phyloP scores from a whole-genome alignment of 2,797 vertebrate genomes.

The Netta rufina region DNA sequence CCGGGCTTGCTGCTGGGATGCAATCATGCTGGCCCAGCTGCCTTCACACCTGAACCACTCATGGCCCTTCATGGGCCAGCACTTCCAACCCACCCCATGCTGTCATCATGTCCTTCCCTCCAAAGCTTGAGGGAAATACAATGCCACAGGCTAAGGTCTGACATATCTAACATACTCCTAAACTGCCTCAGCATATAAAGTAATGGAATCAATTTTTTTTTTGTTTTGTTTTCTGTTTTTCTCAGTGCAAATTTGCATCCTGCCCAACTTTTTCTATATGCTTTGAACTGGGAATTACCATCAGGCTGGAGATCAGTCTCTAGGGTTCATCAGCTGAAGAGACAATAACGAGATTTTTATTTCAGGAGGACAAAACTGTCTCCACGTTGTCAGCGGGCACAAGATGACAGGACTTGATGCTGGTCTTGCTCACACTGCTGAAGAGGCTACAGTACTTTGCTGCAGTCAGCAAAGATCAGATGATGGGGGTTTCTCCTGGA shows the following conservation, averaged over 20 bases:
- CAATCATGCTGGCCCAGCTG: background rate
- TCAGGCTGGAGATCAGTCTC: background rate
- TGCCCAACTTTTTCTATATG: background rate
- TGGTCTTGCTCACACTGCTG: background rate
- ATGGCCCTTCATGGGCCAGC: background rate
- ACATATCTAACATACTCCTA: background rate
- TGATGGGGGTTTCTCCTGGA: background rate
- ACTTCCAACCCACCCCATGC: background rate
- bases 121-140: background rate
- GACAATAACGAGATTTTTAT: background rate
- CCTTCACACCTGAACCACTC: background rate
- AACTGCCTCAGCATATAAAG: background rate
- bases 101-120: background rate
- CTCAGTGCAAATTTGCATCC: background rate
- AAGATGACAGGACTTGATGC: background rate
- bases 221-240: too few species aligned
- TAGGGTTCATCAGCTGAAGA: background rate
- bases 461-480: background rate
- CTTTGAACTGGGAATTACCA: background rate
- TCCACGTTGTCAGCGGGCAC: background rate
- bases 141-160: background rate
- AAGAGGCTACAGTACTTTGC: background rate
- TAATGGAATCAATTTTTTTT: background rate
- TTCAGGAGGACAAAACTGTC: background rate
- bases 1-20: fast-evolving